phyloP scores from a whole-genome alignment of 2,113 vertebrate genomes.

The Strix uralensis region DNA sequence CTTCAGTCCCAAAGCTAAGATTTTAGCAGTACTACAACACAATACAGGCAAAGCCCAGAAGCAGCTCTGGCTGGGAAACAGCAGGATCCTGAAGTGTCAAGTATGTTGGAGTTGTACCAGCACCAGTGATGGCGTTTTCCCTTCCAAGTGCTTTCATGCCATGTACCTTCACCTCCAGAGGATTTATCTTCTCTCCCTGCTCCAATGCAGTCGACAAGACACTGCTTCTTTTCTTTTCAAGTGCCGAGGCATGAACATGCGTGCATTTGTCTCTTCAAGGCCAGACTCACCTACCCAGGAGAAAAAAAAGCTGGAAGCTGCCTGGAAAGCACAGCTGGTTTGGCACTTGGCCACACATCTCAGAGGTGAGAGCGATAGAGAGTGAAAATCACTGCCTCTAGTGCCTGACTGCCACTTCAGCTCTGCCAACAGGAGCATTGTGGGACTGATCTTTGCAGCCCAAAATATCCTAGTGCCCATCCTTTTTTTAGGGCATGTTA shows the following conservation, averaged over 20 bases:
- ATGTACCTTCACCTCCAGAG: not conserved
- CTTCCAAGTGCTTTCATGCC: not conserved
- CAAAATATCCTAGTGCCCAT: not conserved
- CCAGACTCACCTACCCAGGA: constrained; percentile 16
- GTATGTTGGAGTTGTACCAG: not conserved
- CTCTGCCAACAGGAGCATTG: accelerated
- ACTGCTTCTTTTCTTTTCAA: not conserved
- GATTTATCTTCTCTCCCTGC: not conserved
- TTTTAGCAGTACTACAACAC: not conserved
- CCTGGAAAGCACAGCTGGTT: constrained; percentile 43
- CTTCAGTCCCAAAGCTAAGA: not conserved
- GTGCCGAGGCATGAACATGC: not conserved
- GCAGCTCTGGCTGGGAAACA: not conserved
- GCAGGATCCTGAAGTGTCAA: not conserved
- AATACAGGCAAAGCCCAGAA: not conserved
- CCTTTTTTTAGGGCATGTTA: not conserved
- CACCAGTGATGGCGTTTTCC: not conserved
- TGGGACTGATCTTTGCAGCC: not conserved
- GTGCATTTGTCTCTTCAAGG: not conserved
- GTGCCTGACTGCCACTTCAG: not conserved
- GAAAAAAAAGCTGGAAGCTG: constrained; percentile 21
- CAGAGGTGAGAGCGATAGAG: not conserved
- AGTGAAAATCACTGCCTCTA: not conserved
- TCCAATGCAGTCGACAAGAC: not conserved
- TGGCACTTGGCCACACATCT: constrained; percentile 27